Evolutionary conservation across 1,140 invertebrate species (phyloP), one percentile per base, ranked within the genome.

Genomic region (Neodiprion lecontei): DNA sequence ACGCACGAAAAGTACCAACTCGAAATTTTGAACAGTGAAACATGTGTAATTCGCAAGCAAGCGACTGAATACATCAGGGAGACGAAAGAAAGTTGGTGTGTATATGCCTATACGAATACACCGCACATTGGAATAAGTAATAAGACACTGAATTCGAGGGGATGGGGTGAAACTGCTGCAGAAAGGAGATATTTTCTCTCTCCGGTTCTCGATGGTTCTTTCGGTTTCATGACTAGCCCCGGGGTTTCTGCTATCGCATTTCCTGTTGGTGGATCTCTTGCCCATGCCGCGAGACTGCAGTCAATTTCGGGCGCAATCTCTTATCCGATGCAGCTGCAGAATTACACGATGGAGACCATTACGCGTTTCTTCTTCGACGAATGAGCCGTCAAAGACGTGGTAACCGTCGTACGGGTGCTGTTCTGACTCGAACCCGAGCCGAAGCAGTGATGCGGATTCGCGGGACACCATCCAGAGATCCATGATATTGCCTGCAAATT

Each of bases 401-500:
- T 88, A 73, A 87, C 81, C 10, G 87, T 88, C 2, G 86, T 86
- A 10, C 87, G 82, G 23, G 84, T 87, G 72, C 81, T 88, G 70
- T 77, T 83, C 11, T 75, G 77, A 40, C 78, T 73, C 61, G 72
- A 71, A 70, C 79, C 80, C 65, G 79, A 81, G 66, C 87, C 83
- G 73, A 88, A 84, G 74, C 87, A 88, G 72, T 84, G 78, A 72
- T 87, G 85, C 71, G 83, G 82, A 84, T 85, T 84, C 61, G 81
- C 71, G 28, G 83, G 81, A 71, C 85, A 88, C 79, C 87, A 84
- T 65, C 84, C 79, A 68, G 83, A 84, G 73, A 88, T 73, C 87
- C 87, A 88, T 17, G 87, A 84, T 47, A 87, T 76, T 70, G 85
- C 84, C 80, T 84, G 86, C 72, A 83, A 84, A 76, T 87, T 88